phyloP scores from a whole-genome alignment of 2,888 invertebrate genomes.

The Diogma glabrata region DNA sequence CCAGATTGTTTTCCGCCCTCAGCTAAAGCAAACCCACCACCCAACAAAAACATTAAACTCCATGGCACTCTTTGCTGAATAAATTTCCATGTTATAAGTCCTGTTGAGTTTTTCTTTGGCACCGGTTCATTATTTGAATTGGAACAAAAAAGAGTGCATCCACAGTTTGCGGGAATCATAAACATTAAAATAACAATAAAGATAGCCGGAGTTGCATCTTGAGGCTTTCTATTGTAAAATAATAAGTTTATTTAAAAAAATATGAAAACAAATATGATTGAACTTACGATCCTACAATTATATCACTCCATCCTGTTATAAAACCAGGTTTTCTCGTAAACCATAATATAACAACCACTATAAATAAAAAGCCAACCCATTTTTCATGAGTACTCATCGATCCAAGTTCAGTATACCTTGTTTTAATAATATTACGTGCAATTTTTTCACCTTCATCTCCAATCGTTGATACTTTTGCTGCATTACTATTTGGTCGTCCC shows the following conservation, averaged over 20 bases:
- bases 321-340: conserved; percentile 83
- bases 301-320: conserved; percentile 74
- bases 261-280: no score
- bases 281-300: conserved; percentile 49
- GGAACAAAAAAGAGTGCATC: conserved; percentile 56
- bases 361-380: conserved; percentile 60
- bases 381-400: conserved; percentile 67
- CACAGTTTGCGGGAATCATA: conserved; percentile 66
- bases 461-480: conserved; percentile 48
- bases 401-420: conserved; percentile 67
- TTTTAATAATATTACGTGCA: conserved; percentile 60
- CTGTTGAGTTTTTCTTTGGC: conserved; percentile 51
- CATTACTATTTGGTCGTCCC: conserved; percentile 55
- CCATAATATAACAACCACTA: conserved; percentile 71
- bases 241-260: no score
- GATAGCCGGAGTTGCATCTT: conserved; percentile 73
- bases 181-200: conserved; percentile 75
- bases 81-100: conserved; percentile 73
- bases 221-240: conserved; percentile 43
- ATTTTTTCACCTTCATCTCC: conserved; percentile 53
- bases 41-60: conserved; percentile 75
- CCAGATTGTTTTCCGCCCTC: conserved; percentile 72
- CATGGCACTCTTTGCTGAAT: conserved; percentile 80
- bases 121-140: conserved; percentile 24
- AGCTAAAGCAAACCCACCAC: conserved; percentile 86